phyloP scores from a whole-genome alignment of 2,888 invertebrate genomes.

The Trichacis sp. region DNA sequence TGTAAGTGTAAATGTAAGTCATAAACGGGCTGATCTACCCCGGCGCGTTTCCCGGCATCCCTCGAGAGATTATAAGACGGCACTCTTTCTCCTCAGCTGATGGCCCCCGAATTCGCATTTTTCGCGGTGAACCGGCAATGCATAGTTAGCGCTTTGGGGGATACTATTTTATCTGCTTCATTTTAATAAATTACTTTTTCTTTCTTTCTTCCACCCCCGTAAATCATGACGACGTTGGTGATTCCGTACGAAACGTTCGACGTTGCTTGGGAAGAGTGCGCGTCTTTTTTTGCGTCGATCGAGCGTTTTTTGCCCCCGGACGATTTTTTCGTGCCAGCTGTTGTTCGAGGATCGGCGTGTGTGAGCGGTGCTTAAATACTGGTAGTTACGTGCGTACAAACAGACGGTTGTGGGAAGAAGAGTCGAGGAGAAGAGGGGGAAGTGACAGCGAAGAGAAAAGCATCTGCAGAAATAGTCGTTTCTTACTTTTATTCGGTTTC shows the following conservation, averaged over 20 bases:
- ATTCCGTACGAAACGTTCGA: background rate
- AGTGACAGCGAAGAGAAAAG: slow-evolving; percentile 22
- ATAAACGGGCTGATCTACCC: slow-evolving; percentile 63
- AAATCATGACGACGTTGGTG: background rate
- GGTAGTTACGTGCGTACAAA: slow-evolving; percentile 23
- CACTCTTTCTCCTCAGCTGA: slow-evolving; percentile 38
- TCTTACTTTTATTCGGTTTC: slow-evolving; percentile 42
- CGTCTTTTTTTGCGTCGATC: background rate
- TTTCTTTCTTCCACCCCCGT: too few species aligned
- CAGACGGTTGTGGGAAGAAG: slow-evolving; percentile 25
- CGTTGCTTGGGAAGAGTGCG: too few species aligned
- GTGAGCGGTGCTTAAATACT: slow-evolving; percentile 28
- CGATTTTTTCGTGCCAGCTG: slow-evolving; percentile 24
- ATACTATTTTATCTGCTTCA: background rate
- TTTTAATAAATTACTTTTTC: slow-evolving; percentile 18
- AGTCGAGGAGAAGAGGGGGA: slow-evolving; percentile 7
- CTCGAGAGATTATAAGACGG: slow-evolving; percentile 58
- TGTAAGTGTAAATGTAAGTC: too few species aligned
- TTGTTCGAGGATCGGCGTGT: slow-evolving; percentile 34
- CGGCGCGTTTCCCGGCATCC: slow-evolving; percentile 38
- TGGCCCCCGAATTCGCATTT: slow-evolving; percentile 35
- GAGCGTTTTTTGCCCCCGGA: too few species aligned
- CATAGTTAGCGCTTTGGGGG: slow-evolving; percentile 8
- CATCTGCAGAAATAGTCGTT: slow-evolving; percentile 48
- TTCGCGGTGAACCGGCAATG: slow-evolving; percentile 49